Evolutionary conservation across 35 echinoderm and acorn worm species (phyloP).

Genomic region (Diadema setosum): DNA sequence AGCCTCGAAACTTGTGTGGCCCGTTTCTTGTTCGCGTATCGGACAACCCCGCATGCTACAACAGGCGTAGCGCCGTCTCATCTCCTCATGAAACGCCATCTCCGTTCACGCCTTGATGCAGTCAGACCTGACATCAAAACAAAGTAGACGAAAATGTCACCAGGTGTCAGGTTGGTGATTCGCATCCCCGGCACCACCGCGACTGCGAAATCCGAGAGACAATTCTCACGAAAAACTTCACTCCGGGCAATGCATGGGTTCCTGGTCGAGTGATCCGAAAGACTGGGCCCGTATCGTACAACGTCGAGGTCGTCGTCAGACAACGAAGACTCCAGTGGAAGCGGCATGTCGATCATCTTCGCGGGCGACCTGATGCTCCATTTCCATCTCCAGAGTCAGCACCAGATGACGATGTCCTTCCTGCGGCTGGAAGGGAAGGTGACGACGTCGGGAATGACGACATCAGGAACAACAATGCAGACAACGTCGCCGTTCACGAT

Average conservation of each 20-base stretch:
- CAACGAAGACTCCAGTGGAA: not conserved
- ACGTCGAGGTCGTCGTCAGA: not conserved
- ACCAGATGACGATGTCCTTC: not conserved
- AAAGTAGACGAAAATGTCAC: not conserved
- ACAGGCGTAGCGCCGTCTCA: slow-evolving; percentile 34
- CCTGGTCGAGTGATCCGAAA: not conserved
- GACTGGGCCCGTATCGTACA: not conserved
- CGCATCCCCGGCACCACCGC: not conserved
- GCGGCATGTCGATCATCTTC: not conserved
- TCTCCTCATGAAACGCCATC: slow-evolving; percentile 28
- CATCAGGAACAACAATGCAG: not conserved
- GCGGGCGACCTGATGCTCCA: not conserved
- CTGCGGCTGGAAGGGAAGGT: not conserved
- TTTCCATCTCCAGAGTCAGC: not conserved
- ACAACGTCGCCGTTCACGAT: not conserved
- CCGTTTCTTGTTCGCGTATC: slow-evolving; percentile 18
- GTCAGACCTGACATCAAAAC: slow-evolving; percentile 5
- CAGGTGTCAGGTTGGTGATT: not conserved
- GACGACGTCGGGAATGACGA: not conserved
- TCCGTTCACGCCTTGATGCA: not conserved
- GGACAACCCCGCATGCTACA: slow-evolving; percentile 46
- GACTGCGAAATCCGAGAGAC: slow-evolving; percentile 10
- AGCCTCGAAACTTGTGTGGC: not conserved
- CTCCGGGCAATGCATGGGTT: not conserved
- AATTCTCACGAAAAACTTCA: slow-evolving; percentile 27